These are phyloP conservation scores for Mormyrus proboscirostris DNA, from an alignment of 2,797 vertebrate genomes.

Conservation along the genomic window DNA sequence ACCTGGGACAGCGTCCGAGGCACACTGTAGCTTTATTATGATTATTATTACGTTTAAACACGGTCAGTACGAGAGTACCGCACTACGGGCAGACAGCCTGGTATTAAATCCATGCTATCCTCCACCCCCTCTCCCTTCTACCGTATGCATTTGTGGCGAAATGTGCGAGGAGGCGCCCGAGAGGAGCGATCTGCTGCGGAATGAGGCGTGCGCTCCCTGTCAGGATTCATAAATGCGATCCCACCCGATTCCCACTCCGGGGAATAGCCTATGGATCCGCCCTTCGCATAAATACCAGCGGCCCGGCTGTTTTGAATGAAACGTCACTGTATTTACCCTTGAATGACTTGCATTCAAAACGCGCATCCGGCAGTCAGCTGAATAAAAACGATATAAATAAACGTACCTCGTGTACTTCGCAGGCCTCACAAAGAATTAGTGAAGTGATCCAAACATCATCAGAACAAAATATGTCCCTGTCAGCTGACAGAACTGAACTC, in stretches of 20 bases:
- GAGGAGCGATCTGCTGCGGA: constrained; percentile 47
- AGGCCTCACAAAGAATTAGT: not conserved
- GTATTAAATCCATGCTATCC: not conserved
- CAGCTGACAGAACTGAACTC: not conserved
- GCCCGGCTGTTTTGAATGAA: not conserved
- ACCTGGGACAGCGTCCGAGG: constrained; percentile 28
- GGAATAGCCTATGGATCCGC: not conserved
- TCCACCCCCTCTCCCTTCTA: not conserved
- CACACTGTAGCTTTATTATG: not conserved
- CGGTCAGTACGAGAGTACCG: not conserved
- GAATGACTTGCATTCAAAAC: not conserved
- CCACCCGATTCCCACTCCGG: constrained; percentile 12
- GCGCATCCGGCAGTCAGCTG: not conserved
- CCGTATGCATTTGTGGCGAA: constrained; percentile 18
- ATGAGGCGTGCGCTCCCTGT: constrained; percentile 37
- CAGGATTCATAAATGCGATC: constrained; percentile 18
- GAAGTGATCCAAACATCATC: not conserved
- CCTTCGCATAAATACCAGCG: not conserved
- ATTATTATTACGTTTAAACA: not conserved
- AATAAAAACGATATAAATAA: not conserved
- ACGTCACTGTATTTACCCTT: not conserved
- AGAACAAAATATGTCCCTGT: not conserved
- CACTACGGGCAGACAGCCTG: not conserved
- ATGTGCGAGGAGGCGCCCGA: constrained; percentile 23
- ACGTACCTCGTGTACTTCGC: not conserved